These are phyloP conservation scores for Helogale parvula DNA, from an alignment of 2,113 vertebrate species.

Conservation along the genomic window DNA sequence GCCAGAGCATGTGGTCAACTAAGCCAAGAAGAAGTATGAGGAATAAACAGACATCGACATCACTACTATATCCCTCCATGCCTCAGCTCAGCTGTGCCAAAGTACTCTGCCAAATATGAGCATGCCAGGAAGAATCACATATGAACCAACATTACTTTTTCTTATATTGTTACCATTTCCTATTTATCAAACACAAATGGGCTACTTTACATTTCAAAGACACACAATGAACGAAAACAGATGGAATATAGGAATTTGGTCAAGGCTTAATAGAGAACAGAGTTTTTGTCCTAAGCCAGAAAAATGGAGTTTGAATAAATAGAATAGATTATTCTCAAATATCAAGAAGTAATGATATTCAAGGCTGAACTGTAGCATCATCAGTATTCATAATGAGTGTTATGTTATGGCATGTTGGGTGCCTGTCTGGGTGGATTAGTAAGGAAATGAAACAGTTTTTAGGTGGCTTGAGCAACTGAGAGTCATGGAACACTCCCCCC, in stretches of 20 bases:
- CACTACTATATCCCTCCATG: accelerated
- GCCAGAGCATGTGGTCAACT: not conserved
- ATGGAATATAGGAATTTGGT: not conserved
- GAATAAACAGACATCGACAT: not conserved
- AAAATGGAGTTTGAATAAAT: conserved; percentile 11
- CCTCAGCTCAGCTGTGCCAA: not conserved
- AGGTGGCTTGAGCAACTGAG: not conserved
- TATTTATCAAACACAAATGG: conserved; percentile 26
- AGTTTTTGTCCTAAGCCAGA: not conserved
- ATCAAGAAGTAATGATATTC: not conserved
- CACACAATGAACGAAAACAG: not conserved
- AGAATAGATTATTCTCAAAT: not conserved
- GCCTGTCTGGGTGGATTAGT: not conserved
- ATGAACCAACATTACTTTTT: not conserved
- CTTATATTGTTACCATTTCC: not conserved
- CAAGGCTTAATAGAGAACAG: not conserved
- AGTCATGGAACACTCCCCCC: not conserved
- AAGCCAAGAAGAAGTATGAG: not conserved
- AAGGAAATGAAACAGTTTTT: not conserved
- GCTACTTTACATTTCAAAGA: conserved; percentile 48
- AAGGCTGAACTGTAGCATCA: not conserved
- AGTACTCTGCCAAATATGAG: not conserved
- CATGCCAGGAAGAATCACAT: not conserved
- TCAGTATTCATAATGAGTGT: not conserved
- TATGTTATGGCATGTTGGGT: not conserved